Conservation (phyloP, 2,113 vertebrate genomes). For the Phodopus roborovskii region DNA sequence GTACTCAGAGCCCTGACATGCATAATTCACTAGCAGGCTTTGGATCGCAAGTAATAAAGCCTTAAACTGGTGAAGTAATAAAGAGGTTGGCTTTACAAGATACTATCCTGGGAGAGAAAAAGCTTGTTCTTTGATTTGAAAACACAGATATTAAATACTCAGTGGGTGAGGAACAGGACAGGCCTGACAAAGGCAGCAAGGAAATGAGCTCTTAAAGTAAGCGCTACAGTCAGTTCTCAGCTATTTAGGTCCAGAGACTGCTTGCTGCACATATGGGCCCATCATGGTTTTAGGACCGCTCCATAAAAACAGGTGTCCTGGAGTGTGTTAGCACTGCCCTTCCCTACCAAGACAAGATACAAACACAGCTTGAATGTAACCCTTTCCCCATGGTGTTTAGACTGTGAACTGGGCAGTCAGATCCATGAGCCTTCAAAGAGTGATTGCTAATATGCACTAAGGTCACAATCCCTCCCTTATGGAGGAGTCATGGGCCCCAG, state of each 20-base stretch:
- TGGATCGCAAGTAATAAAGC: slow-evolving; percentile 74
- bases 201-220: slow-evolving; percentile 73
- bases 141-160: slow-evolving; percentile 77
- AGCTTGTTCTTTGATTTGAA: slow-evolving; percentile 77
- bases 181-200: slow-evolving; percentile 74
- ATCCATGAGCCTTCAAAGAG: not conserved
- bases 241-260: slow-evolving; percentile 69
- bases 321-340: slow-evolving; percentile 70
- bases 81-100: slow-evolving; percentile 78
- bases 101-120: slow-evolving; percentile 75
- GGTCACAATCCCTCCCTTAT: not conserved
- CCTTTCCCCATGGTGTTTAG: not conserved
- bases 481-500: not conserved
- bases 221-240: slow-evolving; percentile 76
- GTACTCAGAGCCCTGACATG: slow-evolving; percentile 43
- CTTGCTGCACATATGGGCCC: slow-evolving; percentile 44
- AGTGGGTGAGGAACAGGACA: slow-evolving; percentile 67
- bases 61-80: slow-evolving; percentile 77
- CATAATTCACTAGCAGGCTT: slow-evolving; percentile 79
- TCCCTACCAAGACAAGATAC: not conserved
- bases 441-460: not conserved
- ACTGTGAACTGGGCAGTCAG: not conserved
- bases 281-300: slow-evolving; percentile 11
- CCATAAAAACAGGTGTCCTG: not conserved
- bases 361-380: not conserved